Evolutionary conservation across 2,888 invertebrate genomes (phyloP).

Genomic region (Junonia oenone): DNA sequence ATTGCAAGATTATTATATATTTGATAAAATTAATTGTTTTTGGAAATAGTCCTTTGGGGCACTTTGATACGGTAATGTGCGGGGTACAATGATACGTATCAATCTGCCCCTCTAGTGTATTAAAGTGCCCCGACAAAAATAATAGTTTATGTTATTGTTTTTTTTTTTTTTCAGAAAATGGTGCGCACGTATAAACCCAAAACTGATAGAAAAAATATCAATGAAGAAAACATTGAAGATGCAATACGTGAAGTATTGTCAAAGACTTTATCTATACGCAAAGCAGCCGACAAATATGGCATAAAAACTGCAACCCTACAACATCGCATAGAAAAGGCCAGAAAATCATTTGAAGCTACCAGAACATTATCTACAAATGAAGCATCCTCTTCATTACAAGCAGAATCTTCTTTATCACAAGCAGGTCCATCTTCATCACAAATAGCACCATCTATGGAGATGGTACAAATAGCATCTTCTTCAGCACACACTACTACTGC

Average conservation of each 20-base stretch:
- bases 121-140: slow-evolving; percentile 22
- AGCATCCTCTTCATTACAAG: slow-evolving; percentile 5
- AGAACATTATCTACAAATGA: slow-evolving; percentile 19
- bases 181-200: not conserved
- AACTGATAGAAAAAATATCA: slow-evolving; percentile 18
- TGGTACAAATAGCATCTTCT: not conserved
- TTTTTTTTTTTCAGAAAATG: slow-evolving; percentile 3
- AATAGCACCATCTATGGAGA: slow-evolving; percentile 3
- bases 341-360: slow-evolving; percentile 26
- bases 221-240: slow-evolving; percentile 28
- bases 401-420: slow-evolving; percentile 7
- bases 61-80: not conserved
- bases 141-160: not conserved
- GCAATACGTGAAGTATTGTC: slow-evolving; percentile 30
- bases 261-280: slow-evolving; percentile 28
- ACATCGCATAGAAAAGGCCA: slow-evolving; percentile 29
- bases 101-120: slow-evolving; percentile 25
- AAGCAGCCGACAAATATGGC: slow-evolving; percentile 29
- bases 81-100: slow-evolving; percentile 28
- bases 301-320: slow-evolving; percentile 28
- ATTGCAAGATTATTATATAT: slow-evolving; percentile 18
- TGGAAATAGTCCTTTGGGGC: slow-evolving; percentile 5
- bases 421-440: slow-evolving; percentile 5
- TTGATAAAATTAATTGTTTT: slow-evolving; percentile 23
- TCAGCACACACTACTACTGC: not conserved